Conservation (phyloP, 92 coral and sea anemone genomes). For the Heliopora coerulea region DNA sequence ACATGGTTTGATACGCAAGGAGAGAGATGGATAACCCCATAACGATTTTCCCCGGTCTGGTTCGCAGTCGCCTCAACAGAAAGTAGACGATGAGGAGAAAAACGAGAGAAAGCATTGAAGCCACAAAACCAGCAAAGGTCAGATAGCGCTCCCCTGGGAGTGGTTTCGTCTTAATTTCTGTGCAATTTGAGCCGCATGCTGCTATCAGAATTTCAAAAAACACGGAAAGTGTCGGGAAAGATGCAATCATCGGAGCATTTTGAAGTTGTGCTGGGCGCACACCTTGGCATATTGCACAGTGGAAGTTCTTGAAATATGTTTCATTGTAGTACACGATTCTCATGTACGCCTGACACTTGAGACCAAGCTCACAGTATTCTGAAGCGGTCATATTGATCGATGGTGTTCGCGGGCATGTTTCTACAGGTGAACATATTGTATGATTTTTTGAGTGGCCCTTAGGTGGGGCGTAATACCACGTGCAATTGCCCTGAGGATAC, state of each 20-base stretch:
- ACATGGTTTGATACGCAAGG: slow-evolving; percentile 10
- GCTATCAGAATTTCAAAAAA: slow-evolving; percentile 6
- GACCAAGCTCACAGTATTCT: neutral
- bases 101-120: slow-evolving; percentile 12
- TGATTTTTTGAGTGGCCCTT: neutral
- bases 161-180: slow-evolving; percentile 2
- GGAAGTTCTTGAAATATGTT: slow-evolving; percentile 11
- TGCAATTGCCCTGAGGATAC: neutral
- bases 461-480: slow-evolving; percentile 18
- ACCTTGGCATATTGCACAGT: slow-evolving; percentile 21
- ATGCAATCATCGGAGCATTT: neutral
- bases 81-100: slow-evolving; percentile 4
- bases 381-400: no score
- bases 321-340: neutral
- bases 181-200: neutral
- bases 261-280: neutral
- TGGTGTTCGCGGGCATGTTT: neutral
- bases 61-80: slow-evolving; percentile 2
- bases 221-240: neutral
- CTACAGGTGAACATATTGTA: no score
- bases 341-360: slow-evolving; percentile 17
- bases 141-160: slow-evolving; percentile 11
- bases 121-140: slow-evolving; percentile 9
- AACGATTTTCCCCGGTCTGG: slow-evolving; percentile 14
- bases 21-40: slow-evolving; percentile 3